phyloP scores from a whole-genome alignment of 2,888 invertebrate genomes.

The Macaria notata region DNA sequence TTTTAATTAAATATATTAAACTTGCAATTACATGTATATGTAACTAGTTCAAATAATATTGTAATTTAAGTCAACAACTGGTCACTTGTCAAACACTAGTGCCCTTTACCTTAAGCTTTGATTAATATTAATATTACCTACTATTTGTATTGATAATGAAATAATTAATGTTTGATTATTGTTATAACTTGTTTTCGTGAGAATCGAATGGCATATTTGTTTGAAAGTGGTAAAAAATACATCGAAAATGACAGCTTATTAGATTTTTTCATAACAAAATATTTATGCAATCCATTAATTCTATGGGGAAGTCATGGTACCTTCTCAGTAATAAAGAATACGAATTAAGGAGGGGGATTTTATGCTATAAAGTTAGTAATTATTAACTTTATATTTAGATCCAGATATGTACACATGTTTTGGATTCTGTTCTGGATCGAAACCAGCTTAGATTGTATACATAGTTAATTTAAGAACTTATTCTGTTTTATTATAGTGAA shows the following conservation, averaged over 20 bases:
- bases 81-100: constrained; percentile 50
- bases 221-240: neutral
- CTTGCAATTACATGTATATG: no score
- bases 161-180: neutral
- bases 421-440: no score
- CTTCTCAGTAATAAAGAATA: no score
- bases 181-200: neutral
- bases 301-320: neutral
- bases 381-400: no score
- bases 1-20: neutral
- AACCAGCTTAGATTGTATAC: no score
- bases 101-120: constrained; percentile 44
- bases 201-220: neutral
- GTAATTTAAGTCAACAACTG: constrained; percentile 24
- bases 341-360: no score
- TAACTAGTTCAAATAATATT: no score
- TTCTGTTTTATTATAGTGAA: no score
- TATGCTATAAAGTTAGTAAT: no score
- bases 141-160: neutral
- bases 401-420: no score
- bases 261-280: neutral
- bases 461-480: no score
- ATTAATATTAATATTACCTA: neutral
- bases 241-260: no score
- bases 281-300: neutral